phyloP scores from a whole-genome alignment of 30 jellyfish, hydroid and myxozoan species.

The Aurelia sp. region DNA sequence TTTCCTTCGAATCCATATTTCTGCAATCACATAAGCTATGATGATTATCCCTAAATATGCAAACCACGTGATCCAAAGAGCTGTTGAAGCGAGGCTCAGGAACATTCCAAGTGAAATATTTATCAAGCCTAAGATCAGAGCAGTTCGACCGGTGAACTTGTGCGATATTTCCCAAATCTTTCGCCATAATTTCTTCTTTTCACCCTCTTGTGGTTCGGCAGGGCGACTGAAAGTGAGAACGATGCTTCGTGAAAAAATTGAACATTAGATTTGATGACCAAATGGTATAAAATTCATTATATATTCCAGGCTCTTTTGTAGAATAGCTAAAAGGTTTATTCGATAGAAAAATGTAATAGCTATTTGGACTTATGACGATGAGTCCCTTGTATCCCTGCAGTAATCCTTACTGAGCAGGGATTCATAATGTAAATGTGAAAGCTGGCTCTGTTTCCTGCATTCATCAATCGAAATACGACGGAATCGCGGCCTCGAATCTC shows the following conservation, averaged over 20 bases:
- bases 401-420: too few relatives aligned
- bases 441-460: too few relatives aligned
- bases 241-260: not conserved
- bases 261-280: not conserved
- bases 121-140: constrained; percentile 42
- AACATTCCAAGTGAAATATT: constrained; percentile 66
- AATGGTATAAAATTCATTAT: too few relatives aligned
- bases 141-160: constrained; percentile 54
- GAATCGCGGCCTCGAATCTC: too few relatives aligned
- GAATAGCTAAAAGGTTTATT: too few relatives aligned
- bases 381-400: too few relatives aligned
- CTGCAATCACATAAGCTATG: constrained; percentile 39
- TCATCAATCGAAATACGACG: too few relatives aligned
- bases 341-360: too few relatives aligned
- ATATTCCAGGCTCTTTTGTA: too few relatives aligned
- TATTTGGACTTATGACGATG: too few relatives aligned
- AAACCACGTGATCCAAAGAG: constrained; percentile 63
- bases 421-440: too few relatives aligned
- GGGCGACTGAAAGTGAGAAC: constrained; percentile 52
- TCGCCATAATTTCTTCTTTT: constrained; percentile 55
- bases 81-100: constrained; percentile 45
- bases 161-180: constrained; percentile 71
- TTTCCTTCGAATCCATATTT: constrained; percentile 3
- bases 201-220: constrained; percentile 52
- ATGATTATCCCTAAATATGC: constrained; percentile 26